Evolutionary conservation across 2,888 invertebrate species (phyloP), one percentile per base, ranked within the genome.

Genomic region (Amphipyra berbera): DNA sequence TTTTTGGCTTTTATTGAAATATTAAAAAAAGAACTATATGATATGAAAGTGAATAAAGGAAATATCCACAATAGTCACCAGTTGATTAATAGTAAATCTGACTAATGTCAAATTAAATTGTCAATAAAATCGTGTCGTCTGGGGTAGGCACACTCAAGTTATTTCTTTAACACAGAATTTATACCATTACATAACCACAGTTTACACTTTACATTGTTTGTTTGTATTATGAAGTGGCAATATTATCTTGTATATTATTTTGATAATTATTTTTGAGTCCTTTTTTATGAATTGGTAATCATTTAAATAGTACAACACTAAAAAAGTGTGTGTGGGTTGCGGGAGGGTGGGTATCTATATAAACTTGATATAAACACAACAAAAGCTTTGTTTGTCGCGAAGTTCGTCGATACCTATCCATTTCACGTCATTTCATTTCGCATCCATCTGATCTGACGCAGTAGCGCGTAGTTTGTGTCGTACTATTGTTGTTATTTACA

Each of bases 331-430:
- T 68, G 70, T 63, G 66, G 68, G 70, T 42, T 33, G 73, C 70
- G 71, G 73, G 76, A 52, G 74, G 70, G 66, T 56, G 66, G 68
- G 70, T 63, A 44, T 67, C 62, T 78, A 71, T 78, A 82, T 65
- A 83, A 55, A 62, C 50, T 49, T 38, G 9, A 37, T 12, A 44
- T n/a, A 40, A 82, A 79, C 73, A 77, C 69, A 84, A 76, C 73
- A 84, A 84, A 21, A 80, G 75, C 82, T 84, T 84, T 83, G 82
- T 86, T 82, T 80, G 81, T 75, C 44, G 41, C 61, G 58, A 71
- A 78, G 63, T 74, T 74, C 78, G 66, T 78, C 73, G 65, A 61
- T 63, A 61, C 44, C 61, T 13, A 74, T n/a, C n/a, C n/a, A n/a
- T 68, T 65, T 63, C 57, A 59, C 73, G 55, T 71, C 62, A 72